Conservation (phyloP, 2,797 vertebrate species). For the Cossypha dichroa region DNA sequence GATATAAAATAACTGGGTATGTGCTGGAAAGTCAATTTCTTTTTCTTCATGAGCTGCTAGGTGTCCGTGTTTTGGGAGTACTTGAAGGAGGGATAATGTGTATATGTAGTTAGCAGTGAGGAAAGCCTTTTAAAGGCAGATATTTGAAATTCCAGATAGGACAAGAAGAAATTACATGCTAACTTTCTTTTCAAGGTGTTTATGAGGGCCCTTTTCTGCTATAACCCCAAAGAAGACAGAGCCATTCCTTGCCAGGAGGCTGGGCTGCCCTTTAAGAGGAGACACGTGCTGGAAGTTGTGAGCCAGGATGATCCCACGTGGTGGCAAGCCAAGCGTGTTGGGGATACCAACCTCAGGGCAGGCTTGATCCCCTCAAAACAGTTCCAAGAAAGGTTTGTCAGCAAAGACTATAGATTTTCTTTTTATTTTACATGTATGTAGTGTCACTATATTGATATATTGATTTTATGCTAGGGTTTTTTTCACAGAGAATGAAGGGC, state of each 20-base stretch:
- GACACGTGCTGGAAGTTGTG: slow-evolving; percentile 79
- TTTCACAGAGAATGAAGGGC: background rate
- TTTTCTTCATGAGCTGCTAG: background rate
- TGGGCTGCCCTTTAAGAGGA: slow-evolving; percentile 75
- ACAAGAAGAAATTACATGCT: background rate
- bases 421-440: accelerated
- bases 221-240: slow-evolving; percentile 78
- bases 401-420: background rate
- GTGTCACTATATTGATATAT: background rate
- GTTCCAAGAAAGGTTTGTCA: slow-evolving; percentile 81
- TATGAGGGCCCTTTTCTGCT: slow-evolving; percentile 81
- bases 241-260: slow-evolving; percentile 83
- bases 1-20: background rate
- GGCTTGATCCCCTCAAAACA: slow-evolving; percentile 81
- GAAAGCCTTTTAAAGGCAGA: background rate
- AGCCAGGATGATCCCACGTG: slow-evolving; percentile 80
- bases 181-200: slow-evolving; percentile 68
- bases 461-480: background rate
- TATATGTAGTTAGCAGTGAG: background rate
- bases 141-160: background rate
- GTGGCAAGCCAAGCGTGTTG: slow-evolving; percentile 82
- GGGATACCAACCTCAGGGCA: slow-evolving; percentile 79
- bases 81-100: background rate
- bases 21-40: background rate
- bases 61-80: background rate